These are phyloP conservation scores for Pogonognathellus flavescens DNA, from an alignment of 1,140 invertebrate genomes.

Conservation along the genomic window DNA sequence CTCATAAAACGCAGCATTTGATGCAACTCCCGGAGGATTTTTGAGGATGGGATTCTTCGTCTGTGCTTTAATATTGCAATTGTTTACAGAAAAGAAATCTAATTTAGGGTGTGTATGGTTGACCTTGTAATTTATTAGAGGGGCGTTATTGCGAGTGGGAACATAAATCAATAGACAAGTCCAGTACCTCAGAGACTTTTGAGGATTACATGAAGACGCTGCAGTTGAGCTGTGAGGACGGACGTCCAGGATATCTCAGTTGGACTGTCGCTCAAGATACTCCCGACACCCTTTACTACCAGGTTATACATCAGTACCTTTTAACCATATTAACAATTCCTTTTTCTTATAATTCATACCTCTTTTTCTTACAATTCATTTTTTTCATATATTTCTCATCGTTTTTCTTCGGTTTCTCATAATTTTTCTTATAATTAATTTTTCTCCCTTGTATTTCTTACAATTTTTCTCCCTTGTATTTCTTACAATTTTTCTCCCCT, in stretches of 20 bases:
- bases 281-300: constrained; percentile 87
- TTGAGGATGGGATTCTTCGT: not conserved
- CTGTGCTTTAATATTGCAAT: not conserved
- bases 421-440: too few species aligned
- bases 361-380: too few species aligned
- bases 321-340: too few species aligned
- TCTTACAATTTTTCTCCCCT: too few species aligned
- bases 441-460: too few species aligned
- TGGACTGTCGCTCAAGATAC: constrained; percentile 87
- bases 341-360: too few species aligned
- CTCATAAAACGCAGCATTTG: constrained; percentile 33
- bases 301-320: too few species aligned
- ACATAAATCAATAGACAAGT: constrained; percentile 80
- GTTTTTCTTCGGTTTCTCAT: too few species aligned
- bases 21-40: constrained; percentile 1
- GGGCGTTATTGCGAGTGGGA: constrained; percentile 84
- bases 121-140: constrained; percentile 69
- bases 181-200: constrained; percentile 77
- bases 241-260: constrained; percentile 80
- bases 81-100: not conserved
- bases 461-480: too few species aligned
- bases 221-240: constrained; percentile 79
- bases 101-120: not conserved
- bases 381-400: too few species aligned
- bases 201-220: constrained; percentile 83